Percentiles rank a stretch among this genome's conserved stretches.
phyloP scores from a whole-genome alignment of 2,888 invertebrate genomes.

The Phrixothrix hirtus region DNA sequence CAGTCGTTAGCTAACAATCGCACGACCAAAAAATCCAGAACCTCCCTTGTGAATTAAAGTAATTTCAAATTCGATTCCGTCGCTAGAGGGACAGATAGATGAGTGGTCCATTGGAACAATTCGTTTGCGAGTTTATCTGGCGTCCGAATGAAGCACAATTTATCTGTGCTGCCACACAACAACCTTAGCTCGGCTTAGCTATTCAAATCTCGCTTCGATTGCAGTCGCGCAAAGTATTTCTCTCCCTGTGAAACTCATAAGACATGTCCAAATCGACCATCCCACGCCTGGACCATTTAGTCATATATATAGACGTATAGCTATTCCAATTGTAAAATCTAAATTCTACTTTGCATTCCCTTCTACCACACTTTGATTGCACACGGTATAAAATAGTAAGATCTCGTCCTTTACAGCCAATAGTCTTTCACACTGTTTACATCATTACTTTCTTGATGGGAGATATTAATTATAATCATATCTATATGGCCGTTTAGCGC shows the following conservation, averaged over 20 bases:
- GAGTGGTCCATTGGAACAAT: constrained; percentile 56
- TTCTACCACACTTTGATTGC: constrained; percentile 46
- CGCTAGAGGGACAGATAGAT: constrained; percentile 58
- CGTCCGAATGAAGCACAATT: constrained; percentile 49
- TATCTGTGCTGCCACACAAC: constrained; percentile 53
- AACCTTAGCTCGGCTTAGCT: constrained; percentile 58
- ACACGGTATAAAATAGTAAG: constrained; percentile 32
- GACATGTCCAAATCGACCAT: constrained; percentile 34
- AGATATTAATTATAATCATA: no score
- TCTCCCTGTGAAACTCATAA: constrained; percentile 41
- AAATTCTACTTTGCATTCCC: constrained; percentile 57
- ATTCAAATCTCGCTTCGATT: constrained; percentile 59
- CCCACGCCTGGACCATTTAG: constrained; percentile 48
- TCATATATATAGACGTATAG: constrained; percentile 55
- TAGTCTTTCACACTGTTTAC: constrained; percentile 26
- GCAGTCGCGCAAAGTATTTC: constrained; percentile 53
- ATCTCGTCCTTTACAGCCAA: constrained; percentile 24
- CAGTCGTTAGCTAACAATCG: constrained; percentile 51
- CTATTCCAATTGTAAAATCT: constrained; percentile 57
- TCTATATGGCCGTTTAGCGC: no score
- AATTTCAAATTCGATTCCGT: constrained; percentile 59
- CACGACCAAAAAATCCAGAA: constrained; percentile 54
- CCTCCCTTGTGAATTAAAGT: constrained; percentile 59
- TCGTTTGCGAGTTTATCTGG: constrained; percentile 49
- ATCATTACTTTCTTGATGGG: constrained; percentile 12